Base-by-base conservation (phyloP, 2,113 vertebrate species). In the Etheostoma spectabile region DNA sequence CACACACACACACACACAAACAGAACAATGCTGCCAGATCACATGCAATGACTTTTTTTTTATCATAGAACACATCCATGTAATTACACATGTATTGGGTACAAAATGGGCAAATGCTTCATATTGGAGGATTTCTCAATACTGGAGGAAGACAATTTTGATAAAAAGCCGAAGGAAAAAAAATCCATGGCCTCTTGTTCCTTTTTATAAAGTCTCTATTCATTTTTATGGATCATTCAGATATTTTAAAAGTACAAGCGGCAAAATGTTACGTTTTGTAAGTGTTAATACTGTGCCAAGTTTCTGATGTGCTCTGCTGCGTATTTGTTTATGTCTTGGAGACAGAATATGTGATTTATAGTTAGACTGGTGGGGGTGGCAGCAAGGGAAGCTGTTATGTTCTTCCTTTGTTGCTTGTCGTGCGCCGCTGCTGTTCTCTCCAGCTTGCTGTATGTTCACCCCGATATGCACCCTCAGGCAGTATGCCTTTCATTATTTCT, bases 401-500 rank as follows among this genome's bases (percentile, higher is more conserved):
- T 94, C 93, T 90, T 92, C 93, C 89, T 90, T 84, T 90, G 88
- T 93, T 92, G 89, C 90, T 89, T 94, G 92, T 94, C 91, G 91
- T 92, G 88, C 75, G 71, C 93, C 65, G 87, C 86, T 89, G 91
- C 93, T 87, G 87, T 89, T 94, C 93, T 87, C 91, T 88, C 74
- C 86, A 82, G 85, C 93, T 88, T 82, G 87, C 94, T 91, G 86
- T 93, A 92, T 89, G 92, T 91, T 94, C 94, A 93, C 94, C 94
- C 94, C 62, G 91, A 94, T 93, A 90, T 93, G 90, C 91, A 93
- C 94, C 95, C 95, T 93, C 88, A 87, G 94, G 95, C 95, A 84
- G 82, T 90, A 65, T 85, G 92, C 91, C 94, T 95, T 96, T 95
- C 94, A 95, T 95, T 95, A 93, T 95, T 95, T 95, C 94, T 95